phyloP scores from a whole-genome alignment of 1,140 invertebrate genomes.

The Lordiphosa mommai region DNA sequence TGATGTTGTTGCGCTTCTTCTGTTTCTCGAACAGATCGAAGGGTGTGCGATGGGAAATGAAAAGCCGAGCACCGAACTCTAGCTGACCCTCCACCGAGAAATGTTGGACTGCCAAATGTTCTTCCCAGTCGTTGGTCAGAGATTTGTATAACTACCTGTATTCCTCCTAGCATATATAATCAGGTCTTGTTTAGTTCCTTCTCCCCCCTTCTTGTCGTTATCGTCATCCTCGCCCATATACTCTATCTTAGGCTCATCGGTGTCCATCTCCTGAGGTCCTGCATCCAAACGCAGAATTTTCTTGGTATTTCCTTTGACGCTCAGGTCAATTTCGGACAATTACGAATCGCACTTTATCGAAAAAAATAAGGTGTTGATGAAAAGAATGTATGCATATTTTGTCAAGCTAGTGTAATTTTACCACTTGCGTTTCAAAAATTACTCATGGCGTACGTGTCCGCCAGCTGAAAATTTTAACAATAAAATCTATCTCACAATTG shows the following conservation, averaged over 20 bases:
- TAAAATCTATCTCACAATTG: no score
- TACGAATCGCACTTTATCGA: no score
- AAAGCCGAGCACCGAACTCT: constrained; percentile 97
- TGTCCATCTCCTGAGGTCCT: constrained; percentile 87
- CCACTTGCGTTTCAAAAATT: no score
- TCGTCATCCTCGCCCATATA: constrained; percentile 96
- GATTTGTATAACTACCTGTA: constrained; percentile 99
- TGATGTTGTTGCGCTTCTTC: constrained; percentile 99
- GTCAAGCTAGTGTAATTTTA: no score
- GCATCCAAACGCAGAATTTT: no score
- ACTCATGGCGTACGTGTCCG: no score
- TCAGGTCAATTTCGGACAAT: no score
- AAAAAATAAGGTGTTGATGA: no score
- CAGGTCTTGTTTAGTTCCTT: constrained; percentile 99
- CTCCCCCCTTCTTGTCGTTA: constrained; percentile 92
- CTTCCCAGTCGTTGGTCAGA: constrained; percentile 99
- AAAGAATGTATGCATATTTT: no score
- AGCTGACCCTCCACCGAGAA: constrained; percentile 99
- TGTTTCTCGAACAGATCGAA: constrained; percentile 99
- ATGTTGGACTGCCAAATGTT: constrained; percentile 98
- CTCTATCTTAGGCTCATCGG: constrained; percentile 94
- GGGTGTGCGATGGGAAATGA: constrained; percentile 95
- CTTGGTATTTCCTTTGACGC: no score
- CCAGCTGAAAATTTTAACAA: no score
- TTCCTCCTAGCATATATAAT: constrained; percentile 98